phyloP scores from a whole-genome alignment of 1,140 invertebrate genomes.

The Ceratoteleas bidentatus region DNA sequence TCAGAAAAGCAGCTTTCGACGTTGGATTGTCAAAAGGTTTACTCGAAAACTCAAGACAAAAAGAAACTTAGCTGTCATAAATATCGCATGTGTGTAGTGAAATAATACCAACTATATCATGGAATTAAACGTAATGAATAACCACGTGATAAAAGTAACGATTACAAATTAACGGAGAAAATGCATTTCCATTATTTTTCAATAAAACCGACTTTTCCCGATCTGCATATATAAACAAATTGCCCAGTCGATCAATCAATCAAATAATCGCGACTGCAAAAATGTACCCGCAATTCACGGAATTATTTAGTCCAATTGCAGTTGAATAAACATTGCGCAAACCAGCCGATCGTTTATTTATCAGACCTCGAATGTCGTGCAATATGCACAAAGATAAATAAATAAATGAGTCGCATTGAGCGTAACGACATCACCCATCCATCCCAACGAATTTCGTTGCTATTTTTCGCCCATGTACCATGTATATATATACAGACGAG shows the following conservation, averaged over 20 bases:
- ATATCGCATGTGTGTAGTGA: constrained; percentile 70
- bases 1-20: not conserved
- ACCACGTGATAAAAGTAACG: constrained; percentile 44
- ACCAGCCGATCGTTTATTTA: too few species aligned
- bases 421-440: not conserved
- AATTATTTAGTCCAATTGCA: too few species aligned
- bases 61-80: constrained; percentile 62
- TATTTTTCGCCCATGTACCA: constrained; percentile 41
- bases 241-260: too few species aligned
- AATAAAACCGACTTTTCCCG: too few species aligned
- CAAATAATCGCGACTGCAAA: too few species aligned
- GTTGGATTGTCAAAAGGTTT: constrained; percentile 3
- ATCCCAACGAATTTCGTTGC: not conserved
- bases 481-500: constrained; percentile 37
- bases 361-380: not conserved
- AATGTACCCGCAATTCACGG: too few species aligned
- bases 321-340: too few species aligned
- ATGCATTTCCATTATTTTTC: not conserved
- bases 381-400: too few species aligned
- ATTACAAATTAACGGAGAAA: constrained; percentile 15
- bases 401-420: not conserved
- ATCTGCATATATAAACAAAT: too few species aligned
- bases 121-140: constrained; percentile 67
- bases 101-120: constrained; percentile 70
- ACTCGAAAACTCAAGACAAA: constrained; percentile 18